phyloP scores from a whole-genome alignment of 2,888 invertebrate genomes.

The Allophyes oxyacanthae region DNA sequence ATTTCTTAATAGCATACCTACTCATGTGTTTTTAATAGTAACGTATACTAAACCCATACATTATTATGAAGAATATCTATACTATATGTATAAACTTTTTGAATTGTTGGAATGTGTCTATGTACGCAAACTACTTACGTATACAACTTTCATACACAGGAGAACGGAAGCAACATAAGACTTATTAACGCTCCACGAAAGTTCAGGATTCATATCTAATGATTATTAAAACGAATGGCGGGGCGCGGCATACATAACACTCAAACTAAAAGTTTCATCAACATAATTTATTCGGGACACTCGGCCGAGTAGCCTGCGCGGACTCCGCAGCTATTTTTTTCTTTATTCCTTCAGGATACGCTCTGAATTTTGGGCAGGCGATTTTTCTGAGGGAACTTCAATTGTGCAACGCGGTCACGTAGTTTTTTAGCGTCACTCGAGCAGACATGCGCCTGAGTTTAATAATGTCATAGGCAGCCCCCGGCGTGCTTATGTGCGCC shows the following conservation, averaged over 20 bases:
- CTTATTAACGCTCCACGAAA: slow-evolving; percentile 18
- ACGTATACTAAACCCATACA: too few relatives aligned
- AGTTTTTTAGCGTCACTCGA: slow-evolving; percentile 81
- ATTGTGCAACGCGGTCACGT: slow-evolving; percentile 85
- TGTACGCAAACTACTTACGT: too few relatives aligned
- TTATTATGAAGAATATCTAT: too few relatives aligned
- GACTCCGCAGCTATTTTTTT: slow-evolving; percentile 75
- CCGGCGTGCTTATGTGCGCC: slow-evolving; percentile 50
- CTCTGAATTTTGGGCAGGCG: slow-evolving; percentile 73
- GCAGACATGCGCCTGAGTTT: slow-evolving; percentile 84
- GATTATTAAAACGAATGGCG: slow-evolving; percentile 68
- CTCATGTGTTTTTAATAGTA: too few relatives aligned
- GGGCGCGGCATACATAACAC: slow-evolving; percentile 70
- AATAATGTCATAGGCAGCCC: slow-evolving; percentile 82
- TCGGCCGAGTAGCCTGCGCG: slow-evolving; percentile 72
- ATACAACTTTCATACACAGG: too few relatives aligned
- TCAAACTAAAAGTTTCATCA: slow-evolving; percentile 83
- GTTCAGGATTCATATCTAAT: slow-evolving; percentile 68
- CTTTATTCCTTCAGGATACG: slow-evolving; percentile 78
- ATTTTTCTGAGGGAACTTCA: slow-evolving; percentile 76
- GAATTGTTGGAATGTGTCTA: too few relatives aligned
- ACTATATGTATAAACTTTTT: too few relatives aligned
- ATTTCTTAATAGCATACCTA: not conserved
- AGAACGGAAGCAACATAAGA: not conserved
- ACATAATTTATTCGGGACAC: slow-evolving; percentile 86